phyloP scores from a whole-genome alignment of 2,113 vertebrate genomes.

The Lepus timidus region DNA sequence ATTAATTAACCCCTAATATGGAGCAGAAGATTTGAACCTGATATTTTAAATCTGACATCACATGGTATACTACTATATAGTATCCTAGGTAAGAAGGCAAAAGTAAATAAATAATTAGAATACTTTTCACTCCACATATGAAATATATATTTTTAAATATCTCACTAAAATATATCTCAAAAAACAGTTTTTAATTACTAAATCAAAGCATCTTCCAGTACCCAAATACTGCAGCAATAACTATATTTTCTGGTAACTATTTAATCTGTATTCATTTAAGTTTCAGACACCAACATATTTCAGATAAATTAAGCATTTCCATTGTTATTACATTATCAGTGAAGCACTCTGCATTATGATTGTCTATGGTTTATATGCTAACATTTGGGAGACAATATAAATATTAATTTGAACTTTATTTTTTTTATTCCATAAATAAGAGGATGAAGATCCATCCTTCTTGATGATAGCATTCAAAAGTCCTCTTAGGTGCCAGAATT shows the following conservation, averaged over 20 bases:
- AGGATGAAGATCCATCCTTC: background rate
- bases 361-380: background rate
- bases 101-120: background rate
- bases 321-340: background rate
- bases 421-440: constrained; percentile 28
- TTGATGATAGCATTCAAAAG: background rate
- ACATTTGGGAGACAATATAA: background rate
- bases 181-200: background rate
- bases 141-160: background rate
- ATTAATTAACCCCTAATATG: background rate
- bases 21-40: background rate
- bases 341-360: background rate
- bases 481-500: background rate
- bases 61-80: background rate
- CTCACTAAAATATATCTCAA: background rate
- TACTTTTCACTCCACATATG: background rate
- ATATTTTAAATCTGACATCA: background rate
- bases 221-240: background rate
- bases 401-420: background rate
- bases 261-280: background rate
- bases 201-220: background rate
- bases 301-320: background rate
- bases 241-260: constrained; percentile 11
- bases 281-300: background rate
- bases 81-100: background rate